phyloP scores from a whole-genome alignment of 1,140 invertebrate genomes.

The Cardiocondyla obscurior region DNA sequence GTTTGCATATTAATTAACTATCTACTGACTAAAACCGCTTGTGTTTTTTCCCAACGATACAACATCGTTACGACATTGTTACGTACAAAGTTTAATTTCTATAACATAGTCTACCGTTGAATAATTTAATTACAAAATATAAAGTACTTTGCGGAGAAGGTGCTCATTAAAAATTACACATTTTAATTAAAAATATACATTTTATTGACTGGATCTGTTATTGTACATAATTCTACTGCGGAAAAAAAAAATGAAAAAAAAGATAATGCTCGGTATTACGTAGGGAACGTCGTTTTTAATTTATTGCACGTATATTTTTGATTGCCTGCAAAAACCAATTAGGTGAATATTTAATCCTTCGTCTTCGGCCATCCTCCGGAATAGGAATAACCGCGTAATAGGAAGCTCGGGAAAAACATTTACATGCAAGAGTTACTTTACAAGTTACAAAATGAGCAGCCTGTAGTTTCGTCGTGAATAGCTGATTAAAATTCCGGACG shows the following conservation, averaged over 20 bases:
- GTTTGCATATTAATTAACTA: neutral
- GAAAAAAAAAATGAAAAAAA: no score
- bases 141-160: neutral
- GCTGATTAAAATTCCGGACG: slow-evolving; percentile 9
- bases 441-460: neutral
- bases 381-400: no score
- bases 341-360: no score
- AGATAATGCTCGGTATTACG: no score
- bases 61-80: neutral
- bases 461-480: neutral
- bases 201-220: neutral
- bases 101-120: neutral
- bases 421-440: neutral
- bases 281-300: no score
- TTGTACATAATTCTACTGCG: neutral
- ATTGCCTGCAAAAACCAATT: no score
- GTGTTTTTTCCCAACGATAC: neutral
- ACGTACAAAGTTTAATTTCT: neutral
- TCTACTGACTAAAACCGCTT: neutral
- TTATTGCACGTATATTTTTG: no score
- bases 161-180: neutral
- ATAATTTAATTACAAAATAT: neutral
- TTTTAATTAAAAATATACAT: neutral
- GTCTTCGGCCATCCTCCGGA: no score
- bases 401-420: no score